These are phyloP conservation scores for Heliopora coerulea DNA, from an alignment of 92 coral and sea anemone species.

Conservation along the genomic window DNA sequence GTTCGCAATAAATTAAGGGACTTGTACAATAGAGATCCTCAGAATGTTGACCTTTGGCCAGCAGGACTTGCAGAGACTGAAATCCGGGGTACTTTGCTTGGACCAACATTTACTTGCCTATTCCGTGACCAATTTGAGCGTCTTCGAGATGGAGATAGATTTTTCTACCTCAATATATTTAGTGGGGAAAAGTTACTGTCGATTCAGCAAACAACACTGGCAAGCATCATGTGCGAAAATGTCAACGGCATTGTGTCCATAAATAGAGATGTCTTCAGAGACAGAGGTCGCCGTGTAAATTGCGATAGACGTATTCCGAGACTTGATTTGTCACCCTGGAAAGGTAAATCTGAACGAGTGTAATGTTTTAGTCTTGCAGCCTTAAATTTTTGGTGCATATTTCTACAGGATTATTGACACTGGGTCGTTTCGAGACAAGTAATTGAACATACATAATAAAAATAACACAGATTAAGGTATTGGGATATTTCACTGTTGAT, in stretches of 20 bases:
- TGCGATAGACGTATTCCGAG: not conserved
- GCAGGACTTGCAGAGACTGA: slow-evolving; percentile 8
- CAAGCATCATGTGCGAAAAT: slow-evolving; percentile 12
- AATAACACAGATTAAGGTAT: too few species aligned
- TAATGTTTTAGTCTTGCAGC: too few species aligned
- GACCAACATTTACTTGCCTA: slow-evolving; percentile 32
- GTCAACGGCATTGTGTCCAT: not conserved
- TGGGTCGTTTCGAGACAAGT: too few species aligned
- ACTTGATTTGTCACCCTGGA: slow-evolving; percentile 1
- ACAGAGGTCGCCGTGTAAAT: too few species aligned
- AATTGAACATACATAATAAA: too few species aligned
- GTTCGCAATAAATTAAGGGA: not conserved
- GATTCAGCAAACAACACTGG: not conserved
- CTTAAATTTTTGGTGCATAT: too few species aligned
- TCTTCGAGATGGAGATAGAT: slow-evolving; percentile 28
- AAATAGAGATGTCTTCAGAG: not conserved
- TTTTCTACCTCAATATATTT: not conserved
- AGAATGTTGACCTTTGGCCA: slow-evolving; percentile 10
- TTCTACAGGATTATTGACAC: too few species aligned
- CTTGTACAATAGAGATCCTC: slow-evolving; percentile 18
- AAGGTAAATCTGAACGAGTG: not conserved
- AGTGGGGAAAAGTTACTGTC: not conserved
- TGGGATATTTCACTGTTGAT: too few species aligned
- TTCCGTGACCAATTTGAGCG: slow-evolving; percentile 24
- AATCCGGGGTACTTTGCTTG: slow-evolving; percentile 3